Base-by-base conservation (phyloP, 2,797 vertebrate genomes). In the Coendou prehensilis region DNA sequence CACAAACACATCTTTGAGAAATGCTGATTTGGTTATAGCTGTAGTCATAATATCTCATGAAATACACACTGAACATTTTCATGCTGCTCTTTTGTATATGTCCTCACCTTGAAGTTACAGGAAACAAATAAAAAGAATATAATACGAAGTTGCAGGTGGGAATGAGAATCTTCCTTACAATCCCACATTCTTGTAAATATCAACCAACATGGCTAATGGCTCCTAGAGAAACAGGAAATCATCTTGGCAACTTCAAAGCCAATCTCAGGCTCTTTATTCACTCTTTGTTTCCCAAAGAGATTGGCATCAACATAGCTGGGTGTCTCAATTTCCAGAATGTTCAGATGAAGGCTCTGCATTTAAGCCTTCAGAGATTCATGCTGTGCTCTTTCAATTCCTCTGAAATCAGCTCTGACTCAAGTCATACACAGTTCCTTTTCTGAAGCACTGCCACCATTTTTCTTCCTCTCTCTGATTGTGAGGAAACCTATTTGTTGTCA, bases 391-490 rank as follows among this genome's bases (percentile, higher is more conserved):
- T 96, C 50, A n/a, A 20, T 91, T 82, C 52, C 28, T 75, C 23
- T 93, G 64, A 80, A 86, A 89, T 80, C 37, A 91, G 47, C 30
- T 84, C 88, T 91, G 79, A 37, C 6, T 63, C 63, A 86, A 84
- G 63, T 28, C 56, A 56, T 28, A 73, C 13, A 7, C 2, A 69
- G 2, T 45, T 79, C 18, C 56, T 30, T 93, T 83, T 47, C 30
- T 78, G 9, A 52, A 88, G 11, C 67, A 87, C 63, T 82, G 18
- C 5, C 47, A 33, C 37, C 33, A 7, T 73, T 89, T 92, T 45
- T 89, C 47, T 95, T 26, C 41, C 3, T 61, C 23, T 61, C 28
- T 52, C 15, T 79, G 45, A 57, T 56, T 85, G 0, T 78, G 33
- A 67, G 9, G 18, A 93, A 88, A 47, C 1, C 15, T 82, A 47